A percentile compares a stretch with the other conserved stretches of the same genome.
These are phyloP conservation scores for Crocodylus rhombifer DNA, from an alignment of 2,797 vertebrate species.

Conservation along the genomic window DNA sequence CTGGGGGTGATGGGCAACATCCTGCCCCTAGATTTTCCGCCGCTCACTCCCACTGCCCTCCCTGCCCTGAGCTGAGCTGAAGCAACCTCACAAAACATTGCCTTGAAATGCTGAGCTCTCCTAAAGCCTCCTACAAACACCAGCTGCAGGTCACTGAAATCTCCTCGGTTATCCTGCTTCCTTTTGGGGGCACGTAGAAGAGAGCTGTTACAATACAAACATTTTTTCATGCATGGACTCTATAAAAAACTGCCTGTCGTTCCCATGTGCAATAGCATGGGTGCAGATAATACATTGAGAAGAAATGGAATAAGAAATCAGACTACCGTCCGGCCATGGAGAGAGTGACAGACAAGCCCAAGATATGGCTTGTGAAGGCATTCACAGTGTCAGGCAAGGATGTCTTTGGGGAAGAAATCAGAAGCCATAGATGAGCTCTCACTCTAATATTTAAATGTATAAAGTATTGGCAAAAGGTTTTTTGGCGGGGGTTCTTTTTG, in stretches of 20 bases:
- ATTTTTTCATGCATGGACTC: background rate
- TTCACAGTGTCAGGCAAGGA: accelerated
- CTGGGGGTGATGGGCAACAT: background rate
- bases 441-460: no score
- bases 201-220: background rate
- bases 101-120: background rate
- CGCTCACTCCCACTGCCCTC: background rate
- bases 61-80: background rate
- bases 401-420: conserved; percentile 26
- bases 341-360: background rate
- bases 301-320: no score
- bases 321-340: background rate
- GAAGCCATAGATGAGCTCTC: background rate
- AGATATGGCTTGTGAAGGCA: accelerated
- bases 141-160: conserved; percentile 18
- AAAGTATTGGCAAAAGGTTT: background rate
- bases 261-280: background rate
- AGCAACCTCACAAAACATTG: conserved; percentile 42
- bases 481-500: no score
- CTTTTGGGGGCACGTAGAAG: conserved; percentile 37
- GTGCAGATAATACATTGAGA: background rate
- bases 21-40: accelerated
- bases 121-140: background rate
- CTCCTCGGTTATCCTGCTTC: background rate
- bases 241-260: background rate